Conservation (phyloP, 2,113 vertebrate genomes). For the Seriola dumerili region DNA sequence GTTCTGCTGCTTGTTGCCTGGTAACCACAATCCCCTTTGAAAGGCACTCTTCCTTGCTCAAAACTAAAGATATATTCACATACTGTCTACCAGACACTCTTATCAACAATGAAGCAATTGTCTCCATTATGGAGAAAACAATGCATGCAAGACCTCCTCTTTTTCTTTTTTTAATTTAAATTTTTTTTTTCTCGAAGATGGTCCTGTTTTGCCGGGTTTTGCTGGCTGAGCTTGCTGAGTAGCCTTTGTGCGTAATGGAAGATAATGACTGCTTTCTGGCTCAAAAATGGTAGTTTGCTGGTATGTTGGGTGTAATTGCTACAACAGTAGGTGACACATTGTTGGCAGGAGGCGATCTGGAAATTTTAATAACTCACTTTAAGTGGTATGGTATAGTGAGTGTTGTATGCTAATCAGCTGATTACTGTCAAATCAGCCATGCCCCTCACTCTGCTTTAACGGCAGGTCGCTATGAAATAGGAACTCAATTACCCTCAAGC, state of each 20-base stretch:
- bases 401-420: conserved; percentile 50
- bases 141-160: conserved; percentile 42
- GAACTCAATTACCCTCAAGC: conserved; percentile 36
- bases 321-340: conserved; percentile 34
- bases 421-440: conserved; percentile 49
- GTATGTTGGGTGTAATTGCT: conserved; percentile 51
- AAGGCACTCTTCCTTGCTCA: conserved; percentile 78
- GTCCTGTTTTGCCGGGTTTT: conserved; percentile 27
- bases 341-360: conserved; percentile 45
- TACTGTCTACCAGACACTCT: conserved; percentile 73
- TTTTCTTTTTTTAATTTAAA: conserved; percentile 1
- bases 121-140: conserved; percentile 66
- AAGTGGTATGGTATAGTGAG: conserved; percentile 34
- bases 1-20: conserved; percentile 86
- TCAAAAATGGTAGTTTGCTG: conserved; percentile 48
- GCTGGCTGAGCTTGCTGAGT: conserved; percentile 30
- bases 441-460: conserved; percentile 39
- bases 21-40: conserved; percentile 83
- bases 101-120: conserved; percentile 72
- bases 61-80: conserved; percentile 82
- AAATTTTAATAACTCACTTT: conserved; percentile 54
- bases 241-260: conserved; percentile 52
- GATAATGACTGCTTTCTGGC: conserved; percentile 66
- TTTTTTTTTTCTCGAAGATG: conserved; percentile 27
- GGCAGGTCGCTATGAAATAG: conserved; percentile 14